Percentiles rank a stretch among this genome's conserved stretches.
Conservation (phyloP, 2,113 vertebrate species). For the Microcebus ravelobensis region DNA sequence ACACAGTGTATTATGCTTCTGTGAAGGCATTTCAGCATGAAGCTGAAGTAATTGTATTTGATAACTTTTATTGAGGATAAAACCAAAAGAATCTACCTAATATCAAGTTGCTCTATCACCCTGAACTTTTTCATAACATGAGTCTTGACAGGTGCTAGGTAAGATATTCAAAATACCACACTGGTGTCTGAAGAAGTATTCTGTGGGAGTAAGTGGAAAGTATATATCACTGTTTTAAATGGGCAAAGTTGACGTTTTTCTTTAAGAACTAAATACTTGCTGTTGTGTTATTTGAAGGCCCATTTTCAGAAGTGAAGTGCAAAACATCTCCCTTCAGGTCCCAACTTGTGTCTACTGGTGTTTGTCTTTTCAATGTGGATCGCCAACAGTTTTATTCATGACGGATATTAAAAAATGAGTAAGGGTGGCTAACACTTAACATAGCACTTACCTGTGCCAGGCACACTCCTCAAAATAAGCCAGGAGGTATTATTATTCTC, state of each 20-base stretch:
- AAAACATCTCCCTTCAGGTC: neutral
- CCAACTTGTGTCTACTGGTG: neutral
- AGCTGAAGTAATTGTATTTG: constrained; percentile 2
- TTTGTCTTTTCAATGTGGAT: constrained; percentile 4
- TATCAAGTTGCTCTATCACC: neutral
- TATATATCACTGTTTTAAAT: constrained; percentile 2
- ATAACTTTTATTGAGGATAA: neutral
- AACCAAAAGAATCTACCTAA: neutral
- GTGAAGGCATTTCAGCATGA: neutral
- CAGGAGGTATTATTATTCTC: neutral
- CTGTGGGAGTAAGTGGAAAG: neutral
- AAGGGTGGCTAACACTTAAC: neutral
- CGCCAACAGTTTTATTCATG: neutral
- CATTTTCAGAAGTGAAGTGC: neutral
- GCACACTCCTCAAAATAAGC: neutral
- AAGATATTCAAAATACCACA: neutral
- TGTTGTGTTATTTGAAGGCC: neutral
- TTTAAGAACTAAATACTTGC: neutral
- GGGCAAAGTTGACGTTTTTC: neutral
- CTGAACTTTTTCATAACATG: neutral
- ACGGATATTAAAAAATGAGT: neutral
- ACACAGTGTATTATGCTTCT: neutral
- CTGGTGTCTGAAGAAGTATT: neutral
- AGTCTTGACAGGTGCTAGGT: neutral
- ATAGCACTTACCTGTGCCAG: neutral